These are phyloP conservation scores for Mya arenaria DNA, from an alignment of 1,140 invertebrate species.

Conservation along the genomic window DNA sequence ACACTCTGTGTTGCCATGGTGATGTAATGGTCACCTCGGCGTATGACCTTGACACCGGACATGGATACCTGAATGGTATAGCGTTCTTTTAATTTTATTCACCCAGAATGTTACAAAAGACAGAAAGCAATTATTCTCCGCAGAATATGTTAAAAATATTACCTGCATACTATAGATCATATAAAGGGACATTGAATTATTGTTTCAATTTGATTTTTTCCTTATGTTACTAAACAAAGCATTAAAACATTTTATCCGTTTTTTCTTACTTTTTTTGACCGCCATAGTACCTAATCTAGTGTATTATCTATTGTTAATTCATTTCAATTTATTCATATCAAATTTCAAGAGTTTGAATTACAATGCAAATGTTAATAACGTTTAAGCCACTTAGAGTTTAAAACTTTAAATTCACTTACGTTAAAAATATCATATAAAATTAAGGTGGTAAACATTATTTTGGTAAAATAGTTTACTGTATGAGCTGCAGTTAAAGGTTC, in stretches of 20 bases:
- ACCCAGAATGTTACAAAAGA: background rate
- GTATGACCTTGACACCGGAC: conserved; percentile 72
- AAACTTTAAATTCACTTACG: too few species aligned
- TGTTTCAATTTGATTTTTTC: background rate
- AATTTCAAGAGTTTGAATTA: too few species aligned
- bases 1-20: conserved; percentile 66
- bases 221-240: background rate
- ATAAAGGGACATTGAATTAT: background rate
- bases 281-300: too few species aligned
- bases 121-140: background rate
- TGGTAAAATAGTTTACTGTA: too few species aligned
- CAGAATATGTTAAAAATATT: background rate
- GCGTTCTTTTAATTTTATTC: background rate
- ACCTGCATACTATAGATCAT: background rate
- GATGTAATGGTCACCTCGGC: conserved; percentile 69
- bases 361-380: too few species aligned
- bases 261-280: background rate
- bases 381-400: too few species aligned
- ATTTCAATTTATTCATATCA: too few species aligned
- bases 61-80: conserved; percentile 76
- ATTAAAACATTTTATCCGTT: background rate
- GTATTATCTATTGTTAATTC: too few species aligned
- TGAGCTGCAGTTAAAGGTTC: too few species aligned
- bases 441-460: too few species aligned
- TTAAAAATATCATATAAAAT: too few species aligned